Base-by-base conservation (phyloP, 2,888 invertebrate species). In the Neuroscelio doddi region DNA sequence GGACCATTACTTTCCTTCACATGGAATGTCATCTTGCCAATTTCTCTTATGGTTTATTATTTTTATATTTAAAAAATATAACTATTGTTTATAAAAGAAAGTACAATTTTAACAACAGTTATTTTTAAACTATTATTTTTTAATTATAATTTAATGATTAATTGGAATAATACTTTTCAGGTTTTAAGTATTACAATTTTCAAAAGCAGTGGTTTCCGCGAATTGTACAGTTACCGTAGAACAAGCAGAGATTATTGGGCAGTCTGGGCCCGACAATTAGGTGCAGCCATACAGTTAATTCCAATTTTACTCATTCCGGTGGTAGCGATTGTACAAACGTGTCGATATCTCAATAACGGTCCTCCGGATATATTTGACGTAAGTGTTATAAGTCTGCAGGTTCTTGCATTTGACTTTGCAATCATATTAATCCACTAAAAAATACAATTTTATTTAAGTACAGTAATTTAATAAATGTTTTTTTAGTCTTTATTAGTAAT, bases 341-440 rank as follows among this genome's bases (percentile, higher is more conserved):
- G 90, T 77, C 88, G 92, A 42, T 95, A 95, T 83, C 86, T 96
- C 73, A 92, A 91, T 71, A 91, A 88, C 68, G 95, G 94, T 26
- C 94, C 94, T n/a, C 89, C 92, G 0, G 95, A 95, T 85, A 92
- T 95, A 76, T 88, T 95, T 53, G 95, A 95, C 82, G 95, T 95
- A 85, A 89, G 90, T 85, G 47, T 64, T n/a, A n/a, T 2, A 34
- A 32, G 5, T 3, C 32, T 32, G n/a, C n/a, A n/a, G n/a, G n/a
- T n/a, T 44, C 21, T 16, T 30, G 16, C 39, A 36, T 59, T 41
- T 64, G 62, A 55, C 16, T 72, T 26, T n/a, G n/a, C n/a, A n/a
- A n/a, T n/a, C n/a, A n/a, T n/a, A n/a, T n/a, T n/a, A n/a, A n/a
- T n/a, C n/a, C n/a, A n/a, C n/a, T n/a, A n/a, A n/a, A n/a, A n/a